Base-by-base conservation (phyloP, 2,888 invertebrate species). In the Perdita meconis region DNA sequence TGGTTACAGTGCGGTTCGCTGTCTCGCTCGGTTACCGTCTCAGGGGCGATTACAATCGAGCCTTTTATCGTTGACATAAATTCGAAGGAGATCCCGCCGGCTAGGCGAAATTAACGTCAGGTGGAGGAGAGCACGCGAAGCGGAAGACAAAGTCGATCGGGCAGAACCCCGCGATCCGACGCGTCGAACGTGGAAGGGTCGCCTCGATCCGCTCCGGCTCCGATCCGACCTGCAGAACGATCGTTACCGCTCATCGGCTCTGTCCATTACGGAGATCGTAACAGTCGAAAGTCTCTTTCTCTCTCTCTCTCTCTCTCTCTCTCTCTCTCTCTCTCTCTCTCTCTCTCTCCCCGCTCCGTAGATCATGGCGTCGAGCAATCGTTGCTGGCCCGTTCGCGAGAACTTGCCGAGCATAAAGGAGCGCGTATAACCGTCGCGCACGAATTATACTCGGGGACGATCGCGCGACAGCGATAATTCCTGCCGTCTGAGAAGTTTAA, bases 401-500 rank as follows among this genome's bases (percentile, higher is more conserved):
- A 63, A 66, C n/a, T 71, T 55, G 16, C 16, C 10, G 44, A 5
- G 73, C 74, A 60, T 73, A 64, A 65, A 65, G 69, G 69, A 63
- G 44, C 77, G 66, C 76, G 78, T 63, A 76, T 51, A 76, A 66
- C 72, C 64, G 68, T 71, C 83, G 47, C 76, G 61, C 61, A 59
- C 78, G 81, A 86, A 86, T 85, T 84, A 86, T 84, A 74, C 78
- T 30, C 50, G 73, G 64, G 80, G 77, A 85, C 81, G 81, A 83
- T 85, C 85, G 83, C 75, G 85, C 85, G 80, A 83, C 75, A 68
- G 73, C 85, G 85, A 86, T 86, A 86, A 86, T 86, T 86, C 75
- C 80, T 71, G 59, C 77, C 82, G 86, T 86, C 86, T 86, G 85
- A 86, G 86, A 86, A 86, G 86, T 86, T 86, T 86, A 86, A 86